Base-by-base conservation (phyloP, 1,140 invertebrate genomes). In the Trachymyrmex cornetzi region DNA sequence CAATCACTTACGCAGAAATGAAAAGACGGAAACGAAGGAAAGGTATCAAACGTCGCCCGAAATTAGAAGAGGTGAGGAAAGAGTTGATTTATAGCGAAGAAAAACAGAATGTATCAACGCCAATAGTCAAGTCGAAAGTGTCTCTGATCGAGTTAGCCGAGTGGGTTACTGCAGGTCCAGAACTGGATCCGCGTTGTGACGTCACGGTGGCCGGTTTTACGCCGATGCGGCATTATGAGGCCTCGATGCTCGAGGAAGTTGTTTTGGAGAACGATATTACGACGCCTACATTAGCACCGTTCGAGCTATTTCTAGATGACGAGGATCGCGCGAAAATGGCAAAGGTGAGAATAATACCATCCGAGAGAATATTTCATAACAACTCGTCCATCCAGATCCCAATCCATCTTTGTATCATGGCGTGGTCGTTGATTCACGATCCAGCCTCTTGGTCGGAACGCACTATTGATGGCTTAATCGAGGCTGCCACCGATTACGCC, bases 391-490 rank as follows among this genome's bases (percentile, higher is more conserved):
- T 95, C 0, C 61, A 80, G 0, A 87, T 91, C 38, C 92, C 95
- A 0, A 64, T 95, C 6, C 94, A 95, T 87, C 87, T 95, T 44
- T 95, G 94, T 59, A 80, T 95, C 0, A 95, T 95, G 81, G 94
- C 94, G 0, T 95, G 95, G 95, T 92, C 94, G 0, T 90, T 93
- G 66, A 93, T 95, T 53, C 93, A 94, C 44, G 93, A 95, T 72
- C 95, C 95, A 0, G 66, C 84, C 3, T 79, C 86, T 2, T 95
- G 95, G 95, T 90, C 93, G 7, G 79, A 85, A 0, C 89, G 90
- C 16, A 95, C 94, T 0, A 61, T 95, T 0, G 87, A 89, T 89
- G 92, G 89, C 16, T 77, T 95, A 1, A 93, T 92, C 85, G 92
- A 95, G 71, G 93, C 93, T 0, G 88, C 92, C 6, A 69, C 77